Base-by-base conservation (phyloP, 2,888 invertebrate species). In the Branchipolynoe longqiensis region DNA sequence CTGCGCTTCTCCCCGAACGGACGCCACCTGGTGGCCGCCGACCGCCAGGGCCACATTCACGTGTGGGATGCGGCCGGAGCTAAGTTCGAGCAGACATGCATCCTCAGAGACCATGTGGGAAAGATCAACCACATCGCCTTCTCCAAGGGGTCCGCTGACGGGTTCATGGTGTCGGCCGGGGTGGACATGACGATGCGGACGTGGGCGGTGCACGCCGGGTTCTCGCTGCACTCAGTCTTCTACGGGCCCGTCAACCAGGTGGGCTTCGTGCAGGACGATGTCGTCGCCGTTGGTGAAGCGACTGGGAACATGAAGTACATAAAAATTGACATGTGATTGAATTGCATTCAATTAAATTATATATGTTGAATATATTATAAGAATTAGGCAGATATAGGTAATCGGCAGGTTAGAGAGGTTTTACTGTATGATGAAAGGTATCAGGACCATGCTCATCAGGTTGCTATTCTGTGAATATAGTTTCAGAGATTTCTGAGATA, bases 141-240 rank as follows among this genome's bases (percentile, higher is more conserved):
- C 82, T 83, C 83, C 12, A 18, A 25, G 28, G 41, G 36, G 0
- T 62, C 2, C 8, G 33, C 58, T 36, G 36, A 82, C 28, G 36
- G 38, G 58, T 82, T 78, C 58, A 25, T 87, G 22, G 86, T 59
- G 18, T 81, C 85, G 6, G 64, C 73, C 40, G 83, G 64, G 22
- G 82, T 86, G n/a, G 87, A 87, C 54, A 85, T 86, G 87, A 69
- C 36, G 33, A 28, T 84, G 59, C 40, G 84, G n/a, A 31, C 86
- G n/a, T 85, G 84, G 83, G 78, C 74, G n/a, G 78, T 74, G 12
- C 14, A 18, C 8, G 36, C 56, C 0, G 78, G 56, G 3, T 85
- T 69, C 62, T 6, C 1, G 18, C 38, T 74, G 41, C 73, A 69
- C n/a, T 25, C 82, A 38, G 85, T 81, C 22, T 87, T 25, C 62